Evolutionary conservation across 2,113 vertebrate genomes (phyloP).

Genomic region (Eudyptes chrysolophus): DNA sequence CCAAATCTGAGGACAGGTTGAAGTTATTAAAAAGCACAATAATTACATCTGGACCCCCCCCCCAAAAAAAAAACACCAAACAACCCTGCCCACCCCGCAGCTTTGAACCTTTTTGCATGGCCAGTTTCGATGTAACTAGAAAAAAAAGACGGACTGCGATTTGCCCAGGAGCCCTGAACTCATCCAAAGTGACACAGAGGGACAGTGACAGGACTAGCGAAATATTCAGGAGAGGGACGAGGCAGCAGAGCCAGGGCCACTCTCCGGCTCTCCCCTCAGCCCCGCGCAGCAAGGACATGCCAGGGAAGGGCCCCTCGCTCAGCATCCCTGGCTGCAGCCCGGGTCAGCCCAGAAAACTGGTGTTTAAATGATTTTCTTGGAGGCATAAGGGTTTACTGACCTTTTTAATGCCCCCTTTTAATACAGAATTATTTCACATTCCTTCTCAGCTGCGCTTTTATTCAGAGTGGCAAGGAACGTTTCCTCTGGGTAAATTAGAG

Average conservation of each 20-base stretch:
- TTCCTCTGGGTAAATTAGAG: constrained; percentile 66
- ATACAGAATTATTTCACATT: constrained; percentile 60
- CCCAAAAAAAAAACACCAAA: too few relatives aligned
- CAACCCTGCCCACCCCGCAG: background rate
- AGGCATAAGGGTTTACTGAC: constrained; percentile 63
- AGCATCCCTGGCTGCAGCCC: background rate
- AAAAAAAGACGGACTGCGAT: background rate
- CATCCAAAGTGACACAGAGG: constrained; percentile 27
- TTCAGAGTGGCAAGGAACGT: constrained; percentile 63
- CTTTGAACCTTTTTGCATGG: background rate
- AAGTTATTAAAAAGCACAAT: background rate
- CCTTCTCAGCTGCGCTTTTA: constrained; percentile 52
- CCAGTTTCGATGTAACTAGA: background rate
- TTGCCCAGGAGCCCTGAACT: constrained; percentile 48
- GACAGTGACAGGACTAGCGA: constrained; percentile 23
- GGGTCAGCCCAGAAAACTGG: constrained; percentile 48
- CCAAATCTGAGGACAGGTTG: constrained; percentile 25
- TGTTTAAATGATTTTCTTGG: constrained; percentile 58
- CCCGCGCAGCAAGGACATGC: fast-evolving
- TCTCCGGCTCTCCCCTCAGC: background rate
- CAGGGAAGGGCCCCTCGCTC: background rate
- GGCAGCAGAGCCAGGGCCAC: background rate
- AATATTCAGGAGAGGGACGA: background rate
- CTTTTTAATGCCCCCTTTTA: constrained; percentile 66
- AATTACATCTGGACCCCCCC: background rate